phyloP scores from a whole-genome alignment of 2,113 vertebrate species.

The Myiopsitta monachus region DNA sequence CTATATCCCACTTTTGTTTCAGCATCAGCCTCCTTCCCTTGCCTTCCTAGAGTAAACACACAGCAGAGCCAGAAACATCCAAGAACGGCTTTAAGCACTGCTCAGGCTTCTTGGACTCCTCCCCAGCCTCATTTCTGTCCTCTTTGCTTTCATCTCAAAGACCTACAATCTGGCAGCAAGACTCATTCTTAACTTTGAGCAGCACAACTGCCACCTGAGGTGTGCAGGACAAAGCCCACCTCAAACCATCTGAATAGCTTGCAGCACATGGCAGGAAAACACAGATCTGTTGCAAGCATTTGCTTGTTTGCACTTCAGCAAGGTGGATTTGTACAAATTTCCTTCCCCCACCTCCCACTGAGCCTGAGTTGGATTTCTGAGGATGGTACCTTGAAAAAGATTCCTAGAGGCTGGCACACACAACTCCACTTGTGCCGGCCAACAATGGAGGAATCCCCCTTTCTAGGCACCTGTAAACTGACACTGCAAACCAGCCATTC shows the following conservation, averaged over 20 bases:
- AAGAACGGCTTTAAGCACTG: rapidly evolving
- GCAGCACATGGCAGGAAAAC: rapidly evolving
- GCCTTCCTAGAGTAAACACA: not conserved
- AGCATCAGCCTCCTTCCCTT: not conserved
- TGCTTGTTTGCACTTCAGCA: not conserved
- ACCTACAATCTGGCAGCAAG: not conserved
- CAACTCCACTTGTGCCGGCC: not conserved
- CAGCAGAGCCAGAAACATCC: not conserved
- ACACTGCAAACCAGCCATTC: conserved; percentile 57
- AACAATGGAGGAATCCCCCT: conserved; percentile 61
- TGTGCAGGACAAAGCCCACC: not conserved
- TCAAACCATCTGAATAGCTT: not conserved
- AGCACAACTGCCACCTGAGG: not conserved
- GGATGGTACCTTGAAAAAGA: conserved; percentile 48
- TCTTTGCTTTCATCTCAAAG: not conserved
- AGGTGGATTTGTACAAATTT: not conserved
- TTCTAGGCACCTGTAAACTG: conserved; percentile 74
- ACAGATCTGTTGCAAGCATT: not conserved
- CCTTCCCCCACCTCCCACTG: not conserved
- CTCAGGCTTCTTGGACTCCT: not conserved
- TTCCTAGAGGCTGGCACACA: not conserved
- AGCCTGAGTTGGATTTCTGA: not conserved
- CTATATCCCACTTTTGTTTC: not conserved
- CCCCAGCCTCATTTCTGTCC: not conserved
- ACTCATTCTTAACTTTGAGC: not conserved